phyloP scores from a whole-genome alignment of 37 sponge, comb jelly and placozoan species.

The Axinella damicornis region DNA sequence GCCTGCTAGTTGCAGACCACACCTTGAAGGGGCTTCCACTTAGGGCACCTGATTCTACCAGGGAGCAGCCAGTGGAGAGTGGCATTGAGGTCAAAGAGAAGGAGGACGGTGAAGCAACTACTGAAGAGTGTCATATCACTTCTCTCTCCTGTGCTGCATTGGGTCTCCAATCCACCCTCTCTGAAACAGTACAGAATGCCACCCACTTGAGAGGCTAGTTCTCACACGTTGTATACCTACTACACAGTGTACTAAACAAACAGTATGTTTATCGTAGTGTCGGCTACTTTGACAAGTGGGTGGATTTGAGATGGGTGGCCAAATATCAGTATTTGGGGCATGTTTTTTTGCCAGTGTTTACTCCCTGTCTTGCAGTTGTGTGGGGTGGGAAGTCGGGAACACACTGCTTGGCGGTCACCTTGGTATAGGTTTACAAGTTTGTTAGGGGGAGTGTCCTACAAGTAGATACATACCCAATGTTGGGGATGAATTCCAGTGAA shows the following conservation, averaged over 20 bases:
- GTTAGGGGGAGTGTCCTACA: conserved; percentile 5
- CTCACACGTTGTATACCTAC: too few species aligned
- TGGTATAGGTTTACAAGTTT: neutral
- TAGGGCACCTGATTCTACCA: too few species aligned
- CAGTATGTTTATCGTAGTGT: too few species aligned
- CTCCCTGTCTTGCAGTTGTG: neutral
- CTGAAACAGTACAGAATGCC: conserved; percentile 12
- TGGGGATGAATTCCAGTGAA: too few species aligned
- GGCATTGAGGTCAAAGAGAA: neutral
- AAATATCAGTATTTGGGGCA: neutral
- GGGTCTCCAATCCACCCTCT: conserved; percentile 28
- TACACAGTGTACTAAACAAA: too few species aligned
- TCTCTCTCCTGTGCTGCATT: conserved; percentile 53
- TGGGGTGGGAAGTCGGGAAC: neutral
- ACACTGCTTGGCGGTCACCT: neutral
- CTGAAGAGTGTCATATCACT: neutral
- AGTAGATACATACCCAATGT: too few species aligned
- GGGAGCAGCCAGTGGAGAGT: neutral
- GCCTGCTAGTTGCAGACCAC: conserved; percentile 56
- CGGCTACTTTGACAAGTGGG: too few species aligned
- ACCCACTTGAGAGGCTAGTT: conserved; percentile 21
- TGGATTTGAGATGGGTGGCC: too few species aligned
- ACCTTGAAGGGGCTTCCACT: conserved; percentile 20
- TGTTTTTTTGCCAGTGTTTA: neutral
- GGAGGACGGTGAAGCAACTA: neutral